Base-by-base conservation (phyloP, 1,140 invertebrate genomes). In the Berghia stephanieae region DNA sequence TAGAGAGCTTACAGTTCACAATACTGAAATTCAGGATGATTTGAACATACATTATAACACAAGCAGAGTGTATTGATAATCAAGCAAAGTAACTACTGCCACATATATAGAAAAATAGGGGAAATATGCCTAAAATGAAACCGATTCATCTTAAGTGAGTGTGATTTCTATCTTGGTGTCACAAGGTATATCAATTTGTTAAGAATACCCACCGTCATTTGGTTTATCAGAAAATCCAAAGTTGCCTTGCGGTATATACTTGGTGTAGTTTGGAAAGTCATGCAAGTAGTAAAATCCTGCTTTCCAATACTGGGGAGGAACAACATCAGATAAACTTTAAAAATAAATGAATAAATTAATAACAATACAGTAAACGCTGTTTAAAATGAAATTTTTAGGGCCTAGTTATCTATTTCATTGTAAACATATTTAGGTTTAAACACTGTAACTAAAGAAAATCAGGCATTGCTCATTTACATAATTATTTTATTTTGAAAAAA, bases 281-380 rank as follows among this genome's bases (percentile, higher is more conserved):
- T 77, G 75, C 43, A 77, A 38, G 24, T 77, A 69, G 3, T 55
- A 77, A 2, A 13, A 36, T 16, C 75, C 75, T 24, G 27, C 43
- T 40, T 77, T 77, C 63, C 67, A 77, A 44, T 55, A 68, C 75
- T 77, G n/a, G 42, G 49, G 13, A 60, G 18, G 66, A 27, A 38
- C 10, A 67, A 44, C 46, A 10, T 5, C 4, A 42, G 34, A 21
- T 36, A 46, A 36, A 43, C 31, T n/a, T 13, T 44, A 5, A 74
- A 24, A 57, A 8, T 18, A 38, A 27, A 21, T 52, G 13, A 44
- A 67, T 38, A 13, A n/a, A n/a, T n/a, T n/a, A n/a, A n/a, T n/a
- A n/a, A n/a, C n/a, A n/a, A n/a, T n/a, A n/a, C n/a, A n/a, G n/a
- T n/a, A n/a, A n/a, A n/a, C n/a, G n/a, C n/a, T n/a, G n/a, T 31